Percentiles rank a stretch among this genome's conserved stretches.
These are phyloP conservation scores for Sminthurides aquaticus DNA, from an alignment of 2,888 invertebrate species.

Conservation along the genomic window DNA sequence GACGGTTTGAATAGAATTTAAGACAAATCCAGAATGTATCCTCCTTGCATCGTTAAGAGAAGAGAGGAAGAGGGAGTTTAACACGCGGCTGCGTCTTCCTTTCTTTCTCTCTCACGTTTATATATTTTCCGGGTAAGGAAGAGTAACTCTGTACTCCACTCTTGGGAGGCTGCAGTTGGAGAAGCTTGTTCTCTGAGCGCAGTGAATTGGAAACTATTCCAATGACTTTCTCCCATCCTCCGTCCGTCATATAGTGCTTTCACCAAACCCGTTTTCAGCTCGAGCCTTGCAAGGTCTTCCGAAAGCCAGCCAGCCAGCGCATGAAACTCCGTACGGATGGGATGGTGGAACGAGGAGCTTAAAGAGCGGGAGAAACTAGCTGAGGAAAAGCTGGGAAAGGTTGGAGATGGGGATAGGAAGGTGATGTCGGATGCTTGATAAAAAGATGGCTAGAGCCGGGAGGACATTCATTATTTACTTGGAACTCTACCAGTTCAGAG, in stretches of 20 bases:
- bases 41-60: too few relatives aligned
- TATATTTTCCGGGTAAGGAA: not conserved
- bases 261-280: too few relatives aligned
- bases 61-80: not conserved
- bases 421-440: too few relatives aligned
- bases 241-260: too few relatives aligned
- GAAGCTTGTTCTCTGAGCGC: not conserved
- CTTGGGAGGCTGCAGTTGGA: not conserved
- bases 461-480: too few relatives aligned
- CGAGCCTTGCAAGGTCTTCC: too few relatives aligned
- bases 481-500: too few relatives aligned
- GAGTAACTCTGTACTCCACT: not conserved
- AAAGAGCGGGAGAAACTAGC: not conserved
- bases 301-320: not conserved
- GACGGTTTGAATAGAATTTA: not conserved
- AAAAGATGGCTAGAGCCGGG: too few relatives aligned
- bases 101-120: constrained; percentile 1
- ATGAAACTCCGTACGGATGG: not conserved
- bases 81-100: constrained; percentile 1
- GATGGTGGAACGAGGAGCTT: not conserved
- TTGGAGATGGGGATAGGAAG: too few relatives aligned
- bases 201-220: not conserved
- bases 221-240: too few relatives aligned
- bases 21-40: too few relatives aligned
- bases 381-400: not conserved